A percentile compares a stretch with the other conserved stretches of the same genome.
Evolutionary conservation across 2,797 vertebrate species (phyloP).

Genomic region (Danio kyathit): DNA sequence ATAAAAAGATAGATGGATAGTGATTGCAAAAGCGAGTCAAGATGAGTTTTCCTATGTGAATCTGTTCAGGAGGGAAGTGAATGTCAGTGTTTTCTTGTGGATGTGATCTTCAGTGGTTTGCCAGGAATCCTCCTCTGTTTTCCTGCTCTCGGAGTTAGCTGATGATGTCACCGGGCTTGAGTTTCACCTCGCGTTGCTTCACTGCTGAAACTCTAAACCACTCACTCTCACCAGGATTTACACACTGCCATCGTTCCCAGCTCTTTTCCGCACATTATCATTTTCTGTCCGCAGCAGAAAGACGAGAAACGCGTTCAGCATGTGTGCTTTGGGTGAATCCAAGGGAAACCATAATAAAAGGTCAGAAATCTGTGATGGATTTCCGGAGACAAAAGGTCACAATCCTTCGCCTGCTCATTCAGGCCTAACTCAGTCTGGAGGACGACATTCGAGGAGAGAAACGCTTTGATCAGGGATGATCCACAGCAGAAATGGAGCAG

Average conservation of each 20-base stretch:
- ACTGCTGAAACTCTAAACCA: constrained; percentile 46
- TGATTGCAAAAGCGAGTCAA: no score
- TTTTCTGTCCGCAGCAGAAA: constrained; percentile 27
- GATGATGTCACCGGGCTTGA: constrained; percentile 56
- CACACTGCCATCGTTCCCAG: constrained; percentile 39
- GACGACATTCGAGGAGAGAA: not conserved
- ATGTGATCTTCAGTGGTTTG: not conserved
- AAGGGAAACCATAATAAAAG: constrained; percentile 28
- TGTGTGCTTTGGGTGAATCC: constrained; percentile 30
- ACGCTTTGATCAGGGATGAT: constrained; percentile 60
- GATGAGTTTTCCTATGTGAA: no score
- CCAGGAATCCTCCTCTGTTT: not conserved
- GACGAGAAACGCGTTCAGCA: not conserved
- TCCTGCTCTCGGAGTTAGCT: constrained; percentile 10
- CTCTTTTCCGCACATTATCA: constrained; percentile 36
- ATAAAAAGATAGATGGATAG: not conserved
- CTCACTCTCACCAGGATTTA: constrained; percentile 28
- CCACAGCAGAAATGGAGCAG: constrained; percentile 41
- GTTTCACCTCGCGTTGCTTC: constrained; percentile 57
- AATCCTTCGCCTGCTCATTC: constrained; percentile 42
- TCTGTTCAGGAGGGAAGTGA: not conserved
- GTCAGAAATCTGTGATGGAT: constrained; percentile 25
- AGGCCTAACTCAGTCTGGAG: constrained; percentile 45
- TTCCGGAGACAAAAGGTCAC: constrained; percentile 35
- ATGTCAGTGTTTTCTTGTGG: not conserved